These are phyloP conservation scores for Pedionomus torquatus DNA, from an alignment of 2,113 vertebrate genomes.

Conservation along the genomic window DNA sequence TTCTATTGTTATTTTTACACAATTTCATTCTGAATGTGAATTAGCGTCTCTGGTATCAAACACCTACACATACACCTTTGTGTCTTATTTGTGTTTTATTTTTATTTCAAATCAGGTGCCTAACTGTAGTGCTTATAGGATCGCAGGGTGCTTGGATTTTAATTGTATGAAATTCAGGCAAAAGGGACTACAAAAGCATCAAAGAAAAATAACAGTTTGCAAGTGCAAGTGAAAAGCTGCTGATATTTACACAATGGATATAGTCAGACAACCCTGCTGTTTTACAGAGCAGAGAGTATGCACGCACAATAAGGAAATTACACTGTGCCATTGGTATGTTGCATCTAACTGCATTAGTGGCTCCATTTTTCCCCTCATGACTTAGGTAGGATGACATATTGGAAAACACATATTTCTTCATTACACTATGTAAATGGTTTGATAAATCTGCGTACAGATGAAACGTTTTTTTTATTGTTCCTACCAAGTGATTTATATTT, in stretches of 20 bases:
- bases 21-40: slow-evolving; percentile 21
- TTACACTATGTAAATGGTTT: background rate
- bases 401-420: slow-evolving; percentile 37
- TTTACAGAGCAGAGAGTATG: slow-evolving; percentile 31
- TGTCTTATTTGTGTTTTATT: background rate
- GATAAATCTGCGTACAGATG: background rate
- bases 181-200: background rate
- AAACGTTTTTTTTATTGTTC: background rate
- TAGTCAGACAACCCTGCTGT: slow-evolving; percentile 9
- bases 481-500: background rate
- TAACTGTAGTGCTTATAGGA: background rate
- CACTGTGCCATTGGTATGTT: slow-evolving; percentile 4
- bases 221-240: slow-evolving; percentile 42
- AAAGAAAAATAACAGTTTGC: slow-evolving; percentile 26
- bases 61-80: background rate
- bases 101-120: slow-evolving; percentile 14
- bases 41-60: background rate
- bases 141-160: background rate
- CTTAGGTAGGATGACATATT: background rate
- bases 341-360: slow-evolving; percentile 31
- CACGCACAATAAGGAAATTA: slow-evolving; percentile 58
- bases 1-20: background rate
- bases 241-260: slow-evolving; percentile 37
- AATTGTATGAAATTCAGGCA: slow-evolving; percentile 19
- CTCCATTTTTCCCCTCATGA: background rate